Conservation (phyloP, 2,888 invertebrate species). For the Volucella inflata region DNA sequence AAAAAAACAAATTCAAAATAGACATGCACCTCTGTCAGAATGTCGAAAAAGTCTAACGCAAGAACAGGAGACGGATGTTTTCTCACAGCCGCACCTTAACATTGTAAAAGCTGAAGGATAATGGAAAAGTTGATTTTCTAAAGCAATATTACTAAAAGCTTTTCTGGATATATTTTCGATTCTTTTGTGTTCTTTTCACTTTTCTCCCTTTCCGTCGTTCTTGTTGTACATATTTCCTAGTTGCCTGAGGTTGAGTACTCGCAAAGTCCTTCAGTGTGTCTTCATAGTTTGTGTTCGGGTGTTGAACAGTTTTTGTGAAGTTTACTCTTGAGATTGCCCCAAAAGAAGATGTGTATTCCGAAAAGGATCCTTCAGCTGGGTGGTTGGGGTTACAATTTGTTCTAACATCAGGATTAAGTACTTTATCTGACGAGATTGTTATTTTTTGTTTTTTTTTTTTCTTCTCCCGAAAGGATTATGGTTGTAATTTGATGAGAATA, state of each 20-base stretch:
- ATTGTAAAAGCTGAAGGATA: background rate
- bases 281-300: slow-evolving; percentile 6
- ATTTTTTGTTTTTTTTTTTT: slow-evolving; percentile 20
- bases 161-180: background rate
- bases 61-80: no score
- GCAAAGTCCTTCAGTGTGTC: no score
- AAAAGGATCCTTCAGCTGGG: slow-evolving; percentile 30
- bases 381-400: slow-evolving; percentile 68
- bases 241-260: slow-evolving; percentile 33
- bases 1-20: no score
- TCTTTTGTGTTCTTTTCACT: background rate
- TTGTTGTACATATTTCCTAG: background rate
- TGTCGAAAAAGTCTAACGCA: no score
- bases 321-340: slow-evolving; percentile 29
- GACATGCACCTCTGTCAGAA: no score
- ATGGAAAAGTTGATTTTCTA: slow-evolving; percentile 9
- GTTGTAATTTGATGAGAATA: slow-evolving; percentile 67
- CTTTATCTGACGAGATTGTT: slow-evolving; percentile 60
- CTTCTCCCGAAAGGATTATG: slow-evolving; percentile 57
- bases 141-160: slow-evolving; percentile 1
- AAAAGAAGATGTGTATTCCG: slow-evolving; percentile 28
- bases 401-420: slow-evolving; percentile 74
- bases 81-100: no score
- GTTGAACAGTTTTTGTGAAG: background rate
- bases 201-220: slow-evolving; percentile 4